Conservation (phyloP, 2,797 vertebrate species). For the Naso thynnoides region DNA sequence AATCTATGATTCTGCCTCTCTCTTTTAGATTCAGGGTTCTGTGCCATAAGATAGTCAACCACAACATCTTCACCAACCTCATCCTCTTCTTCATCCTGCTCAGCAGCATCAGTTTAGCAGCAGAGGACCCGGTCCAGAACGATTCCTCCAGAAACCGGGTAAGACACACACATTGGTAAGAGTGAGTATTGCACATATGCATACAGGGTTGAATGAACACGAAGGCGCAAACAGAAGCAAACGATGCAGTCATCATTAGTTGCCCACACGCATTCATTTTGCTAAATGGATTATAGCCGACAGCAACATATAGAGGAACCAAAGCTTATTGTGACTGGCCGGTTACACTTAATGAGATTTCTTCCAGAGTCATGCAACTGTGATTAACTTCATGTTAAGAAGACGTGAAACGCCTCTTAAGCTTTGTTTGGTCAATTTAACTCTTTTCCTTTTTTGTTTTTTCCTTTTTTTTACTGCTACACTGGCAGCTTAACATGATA, state of each 20-base stretch:
- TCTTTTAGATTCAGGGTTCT: slow-evolving; percentile 93
- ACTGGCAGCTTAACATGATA: neutral
- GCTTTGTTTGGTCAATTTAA: slow-evolving; percentile 28
- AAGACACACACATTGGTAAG: neutral
- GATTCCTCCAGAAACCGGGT: slow-evolving; percentile 96
- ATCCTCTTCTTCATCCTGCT: slow-evolving; percentile 99
- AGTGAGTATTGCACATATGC: neutral
- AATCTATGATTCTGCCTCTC: slow-evolving; percentile 4
- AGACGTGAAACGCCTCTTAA: slow-evolving; percentile 41
- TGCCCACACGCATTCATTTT: slow-evolving; percentile 35
- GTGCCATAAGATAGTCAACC: slow-evolving; percentile 97
- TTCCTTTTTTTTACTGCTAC: neutral
- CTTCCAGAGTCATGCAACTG: slow-evolving; percentile 34
- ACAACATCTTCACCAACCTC: slow-evolving; percentile 99
- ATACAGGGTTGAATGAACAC: slow-evolving; percentile 8
- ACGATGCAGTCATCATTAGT: slow-evolving; percentile 46
- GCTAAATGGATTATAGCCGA: slow-evolving; percentile 63
- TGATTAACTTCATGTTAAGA: slow-evolving; percentile 59
- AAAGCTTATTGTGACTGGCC: slow-evolving; percentile 40
- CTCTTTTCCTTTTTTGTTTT: neutral
- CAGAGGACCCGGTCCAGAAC: slow-evolving; percentile 95
- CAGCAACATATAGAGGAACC: slow-evolving; percentile 50
- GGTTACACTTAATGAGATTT: slow-evolving; percentile 60
- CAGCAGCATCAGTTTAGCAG: slow-evolving; percentile 98
- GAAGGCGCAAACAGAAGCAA: slow-evolving; percentile 18